These are phyloP conservation scores for Porites cylindrica DNA, from an alignment of 92 coral and sea anemone genomes.

Conservation along the genomic window DNA sequence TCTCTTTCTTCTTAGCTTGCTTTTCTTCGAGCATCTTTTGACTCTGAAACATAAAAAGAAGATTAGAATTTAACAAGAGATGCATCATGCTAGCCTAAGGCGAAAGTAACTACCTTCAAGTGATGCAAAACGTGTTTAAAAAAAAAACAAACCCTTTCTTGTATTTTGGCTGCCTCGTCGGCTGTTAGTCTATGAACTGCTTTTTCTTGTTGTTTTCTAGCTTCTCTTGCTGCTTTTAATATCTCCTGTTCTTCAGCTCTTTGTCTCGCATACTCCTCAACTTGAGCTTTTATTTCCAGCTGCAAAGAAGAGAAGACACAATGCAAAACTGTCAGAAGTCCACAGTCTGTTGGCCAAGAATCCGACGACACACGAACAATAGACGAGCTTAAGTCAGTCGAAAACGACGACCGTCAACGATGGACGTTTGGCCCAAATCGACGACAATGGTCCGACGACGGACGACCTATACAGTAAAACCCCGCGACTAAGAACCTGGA, in stretches of 20 bases:
- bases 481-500: no score
- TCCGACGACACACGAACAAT: no score
- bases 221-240: conserved; percentile 81
- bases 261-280: conserved; percentile 87
- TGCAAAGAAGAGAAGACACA: conserved; percentile 24
- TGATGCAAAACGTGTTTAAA: no score
- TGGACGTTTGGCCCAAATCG: no score
- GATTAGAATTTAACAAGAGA: background rate
- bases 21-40: conserved; percentile 84
- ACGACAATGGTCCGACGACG: no score
- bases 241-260: conserved; percentile 93
- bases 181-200: conserved; percentile 73
- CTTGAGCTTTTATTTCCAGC: conserved; percentile 91
- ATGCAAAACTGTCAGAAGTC: background rate
- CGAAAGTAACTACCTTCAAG: no score
- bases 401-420: no score
- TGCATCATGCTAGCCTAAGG: background rate
- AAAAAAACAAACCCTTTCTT: conserved; percentile 79
- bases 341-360: no score
- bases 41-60: conserved; percentile 54
- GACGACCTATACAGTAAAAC: no score
- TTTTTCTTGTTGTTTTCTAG: conserved; percentile 74
- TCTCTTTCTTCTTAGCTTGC: conserved; percentile 75
- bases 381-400: no score
- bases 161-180: conserved; percentile 78